Evolutionary conservation across 92 coral and sea anemone genomes (phyloP), one percentile per base, ranked within the genome.

Genomic region (Epizoanthus scotinus): DNA sequence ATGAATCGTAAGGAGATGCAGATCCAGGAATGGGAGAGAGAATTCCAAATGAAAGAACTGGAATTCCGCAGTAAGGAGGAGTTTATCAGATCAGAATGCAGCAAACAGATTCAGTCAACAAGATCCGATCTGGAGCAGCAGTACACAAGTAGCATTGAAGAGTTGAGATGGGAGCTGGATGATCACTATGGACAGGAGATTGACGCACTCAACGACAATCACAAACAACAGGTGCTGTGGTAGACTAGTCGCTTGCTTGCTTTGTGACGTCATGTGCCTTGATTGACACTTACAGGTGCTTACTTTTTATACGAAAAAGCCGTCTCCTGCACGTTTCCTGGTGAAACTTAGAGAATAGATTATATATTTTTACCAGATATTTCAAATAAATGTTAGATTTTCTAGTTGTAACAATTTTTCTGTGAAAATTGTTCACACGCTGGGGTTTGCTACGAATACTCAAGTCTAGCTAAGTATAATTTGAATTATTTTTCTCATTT

Each of bases 171-270:
- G 17, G 98, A 93, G 72, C 73, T 95, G 86, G 95, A 91, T 70
- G 94, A 90, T 54, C 93, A 88, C 25, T 92, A 91, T 78, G 88
- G 89, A 50, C 93, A 82, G 24, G 98, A 96, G 68, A 84, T 96
- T 50, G 88, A 86, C n/a, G 83, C 75, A 50, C 84, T 96, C 38
- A 71, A 78, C 73, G 83, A 91, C 53, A 74, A 83, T 62, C 98
- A 96, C 74, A 92, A 79, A 63, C 91, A 93, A 67, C 98, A 96
- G 99, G 99, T 96, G 99, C 85, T 89, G 94, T 96, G 94, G 88
- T 92, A 83, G 79, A 73, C 38, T 67, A 40, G 40, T 75, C 26
- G 12, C 60, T 13, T 21, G 68, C 63, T 21, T 75, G 56, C 21
- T 34, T 58, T 75, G 67, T 58, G 28, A 22, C 67, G 24, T 64